Evolutionary conservation across 2,113 vertebrate species (phyloP).

Genomic region (Tachysurus fulvidraco): DNA sequence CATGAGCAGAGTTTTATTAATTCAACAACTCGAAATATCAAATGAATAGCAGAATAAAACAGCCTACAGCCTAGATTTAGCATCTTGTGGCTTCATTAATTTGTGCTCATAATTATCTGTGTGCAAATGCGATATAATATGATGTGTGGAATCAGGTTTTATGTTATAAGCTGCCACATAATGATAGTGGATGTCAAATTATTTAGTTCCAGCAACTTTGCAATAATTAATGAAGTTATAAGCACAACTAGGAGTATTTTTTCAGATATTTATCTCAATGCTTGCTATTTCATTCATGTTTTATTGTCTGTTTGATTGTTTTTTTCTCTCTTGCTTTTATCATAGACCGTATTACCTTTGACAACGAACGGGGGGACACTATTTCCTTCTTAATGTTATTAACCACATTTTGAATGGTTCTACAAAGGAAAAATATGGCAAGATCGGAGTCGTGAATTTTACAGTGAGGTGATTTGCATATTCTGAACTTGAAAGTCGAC

Average conservation of each 20-base stretch:
- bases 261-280: neutral
- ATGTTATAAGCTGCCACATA: neutral
- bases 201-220: neutral
- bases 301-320: neutral
- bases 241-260: neutral
- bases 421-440: neutral
- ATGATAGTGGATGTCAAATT: neutral
- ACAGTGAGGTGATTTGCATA: neutral
- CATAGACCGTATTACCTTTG: neutral
- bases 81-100: neutral
- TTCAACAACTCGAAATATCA: neutral
- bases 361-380: neutral
- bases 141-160: neutral
- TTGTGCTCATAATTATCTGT: neutral
- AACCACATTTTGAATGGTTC: neutral
- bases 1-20: neutral
- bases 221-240: neutral
- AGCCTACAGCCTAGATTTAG: neutral
- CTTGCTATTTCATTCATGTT: neutral
- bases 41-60: neutral
- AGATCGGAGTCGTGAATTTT: neutral
- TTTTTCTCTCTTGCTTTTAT: neutral
- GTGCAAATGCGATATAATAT: neutral
- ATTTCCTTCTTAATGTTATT: neutral
- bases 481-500: neutral